Conservation (phyloP, 1,140 invertebrate genomes). For the Aporrectodea caliginosa region DNA sequence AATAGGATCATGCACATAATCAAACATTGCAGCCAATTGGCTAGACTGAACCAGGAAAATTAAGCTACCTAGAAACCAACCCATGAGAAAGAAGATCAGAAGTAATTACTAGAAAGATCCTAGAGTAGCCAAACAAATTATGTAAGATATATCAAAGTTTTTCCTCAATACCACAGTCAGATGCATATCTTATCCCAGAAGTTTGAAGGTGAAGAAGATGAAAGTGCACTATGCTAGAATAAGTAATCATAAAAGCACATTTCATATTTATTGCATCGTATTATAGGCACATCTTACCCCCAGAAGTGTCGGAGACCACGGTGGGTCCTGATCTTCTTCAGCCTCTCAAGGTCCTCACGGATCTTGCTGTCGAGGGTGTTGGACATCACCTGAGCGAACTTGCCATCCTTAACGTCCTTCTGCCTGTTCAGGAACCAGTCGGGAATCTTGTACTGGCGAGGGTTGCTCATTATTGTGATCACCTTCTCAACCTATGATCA, state of each 20-base stretch:
- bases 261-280: constrained; percentile 1
- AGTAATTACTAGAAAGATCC: too few relatives aligned
- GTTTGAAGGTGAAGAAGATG: too few relatives aligned
- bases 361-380: constrained; percentile 93
- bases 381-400: constrained; percentile 90
- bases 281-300: constrained; percentile 61
- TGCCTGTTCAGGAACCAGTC: constrained; percentile 99
- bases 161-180: neutral
- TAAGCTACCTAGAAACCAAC: too few relatives aligned
- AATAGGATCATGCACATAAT: too few relatives aligned
- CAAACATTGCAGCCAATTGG: too few relatives aligned
- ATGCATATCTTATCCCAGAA: too few relatives aligned
- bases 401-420: constrained; percentile 98
- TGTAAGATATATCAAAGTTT: neutral
- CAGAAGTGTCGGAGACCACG: constrained; percentile 96
- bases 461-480: constrained; percentile 94
- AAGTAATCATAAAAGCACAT: neutral
- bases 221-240: too few relatives aligned
- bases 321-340: constrained; percentile 96
- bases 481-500: constrained; percentile 94
- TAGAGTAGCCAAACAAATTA: too few relatives aligned
- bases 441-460: constrained; percentile 97
- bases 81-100: too few relatives aligned
- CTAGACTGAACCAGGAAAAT: too few relatives aligned
- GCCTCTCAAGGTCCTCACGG: constrained; percentile 93